Base-by-base conservation (phyloP, 2,113 vertebrate species). In the Calyptommatus sinebrachiatus region DNA sequence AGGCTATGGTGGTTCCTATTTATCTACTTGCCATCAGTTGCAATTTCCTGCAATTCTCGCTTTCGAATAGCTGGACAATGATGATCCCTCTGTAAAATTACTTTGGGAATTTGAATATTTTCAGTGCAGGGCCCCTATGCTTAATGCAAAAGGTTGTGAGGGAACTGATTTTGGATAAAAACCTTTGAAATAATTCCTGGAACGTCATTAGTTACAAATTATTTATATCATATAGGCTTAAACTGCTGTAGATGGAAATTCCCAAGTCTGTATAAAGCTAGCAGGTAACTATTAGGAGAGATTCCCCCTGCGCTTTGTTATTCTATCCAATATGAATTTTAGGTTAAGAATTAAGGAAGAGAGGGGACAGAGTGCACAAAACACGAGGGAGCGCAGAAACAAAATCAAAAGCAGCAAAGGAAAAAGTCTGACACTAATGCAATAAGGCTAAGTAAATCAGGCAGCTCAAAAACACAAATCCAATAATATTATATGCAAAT, bases 221-320 rank as follows among this genome's bases (percentile, higher is more conserved):
- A 35, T 41, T 41, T 68, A 5, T 6, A 26, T 9, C 0, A 35
- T 0, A 2, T 65, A 60, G 7, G 14, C 71, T 29, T 0, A 0
- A 0, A 21, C 50, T 50, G 65, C 77, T 29, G 24, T 60, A n/a
- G 68, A 0, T 0, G 26, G 46, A 22, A 82, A 69, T 46, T 29
- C 46, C 31, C 60, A 78, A 0, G 14, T 1, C 0, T 60, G 62
- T 16, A 80, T 71, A 84, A 83, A 41, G 0, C 2, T 41, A 8
- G 0, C 0, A 0, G 0, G 35, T 2, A 11, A 45, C 66, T 78
- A 67, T 4, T 0, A 0, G 0, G 31, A 69, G 68, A 69, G 68
- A 35, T 48, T 6, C 31, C 61, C 14, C 50, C 1, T 45, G 60
- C 8, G 5, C 61, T 18, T 18, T 57, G 53, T 12, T 57, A 57